phyloP scores from a whole-genome alignment of 30 jellyfish, hydroid and myxozoan genomes.

The Cassiopea xamachana region DNA sequence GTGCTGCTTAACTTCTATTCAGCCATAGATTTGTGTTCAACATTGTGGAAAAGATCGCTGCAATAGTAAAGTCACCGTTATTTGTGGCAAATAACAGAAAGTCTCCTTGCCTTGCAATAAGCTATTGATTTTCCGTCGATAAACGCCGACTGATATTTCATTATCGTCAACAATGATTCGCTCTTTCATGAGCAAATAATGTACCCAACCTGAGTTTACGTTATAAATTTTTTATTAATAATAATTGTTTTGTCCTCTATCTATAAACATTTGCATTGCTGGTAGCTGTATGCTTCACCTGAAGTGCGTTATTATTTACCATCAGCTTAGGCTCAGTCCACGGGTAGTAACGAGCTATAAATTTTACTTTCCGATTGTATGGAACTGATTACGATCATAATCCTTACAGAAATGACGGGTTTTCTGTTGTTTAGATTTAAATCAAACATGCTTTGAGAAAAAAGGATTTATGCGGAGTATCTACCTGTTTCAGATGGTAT shows the following conservation, averaged over 20 bases:
- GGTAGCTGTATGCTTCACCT: neutral
- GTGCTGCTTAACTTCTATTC: no score
- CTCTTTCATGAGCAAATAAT: neutral
- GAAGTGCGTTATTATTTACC: neutral
- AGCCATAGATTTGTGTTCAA: no score
- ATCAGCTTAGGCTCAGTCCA: neutral
- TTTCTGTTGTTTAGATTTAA: neutral
- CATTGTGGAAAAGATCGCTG: no score
- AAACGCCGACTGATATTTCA: neutral
- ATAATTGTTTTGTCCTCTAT: neutral
- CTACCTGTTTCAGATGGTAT: no score
- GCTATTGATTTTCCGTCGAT: neutral
- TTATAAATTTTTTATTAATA: neutral
- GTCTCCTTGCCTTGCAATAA: neutral
- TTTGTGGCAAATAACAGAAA: no score
- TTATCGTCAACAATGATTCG: neutral
- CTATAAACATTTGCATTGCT: neutral
- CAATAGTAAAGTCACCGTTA: no score
- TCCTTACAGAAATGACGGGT: neutral
- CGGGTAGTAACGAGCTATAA: neutral
- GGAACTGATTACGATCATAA: neutral
- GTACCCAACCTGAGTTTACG: neutral
- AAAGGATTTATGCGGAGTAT: no score
- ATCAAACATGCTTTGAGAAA: no score
- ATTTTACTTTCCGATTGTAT: neutral